phyloP scores from a whole-genome alignment of 2,888 invertebrate genomes.

The Lottia scabra region DNA sequence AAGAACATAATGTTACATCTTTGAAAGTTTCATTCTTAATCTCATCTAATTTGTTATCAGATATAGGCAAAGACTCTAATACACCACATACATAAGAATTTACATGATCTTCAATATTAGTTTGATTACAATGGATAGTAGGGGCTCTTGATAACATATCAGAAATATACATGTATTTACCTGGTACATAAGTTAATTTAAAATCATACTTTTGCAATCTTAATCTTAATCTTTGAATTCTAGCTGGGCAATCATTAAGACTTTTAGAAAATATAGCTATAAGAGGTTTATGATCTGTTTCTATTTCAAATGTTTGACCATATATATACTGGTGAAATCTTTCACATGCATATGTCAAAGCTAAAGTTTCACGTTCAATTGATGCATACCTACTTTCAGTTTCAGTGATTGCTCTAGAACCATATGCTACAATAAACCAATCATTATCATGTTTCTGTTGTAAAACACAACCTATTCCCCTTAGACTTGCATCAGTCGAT shows the following conservation, averaged over 20 bases:
- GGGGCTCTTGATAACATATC: slow-evolving; percentile 10
- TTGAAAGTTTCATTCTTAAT: slow-evolving; percentile 10
- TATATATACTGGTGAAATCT: slow-evolving; percentile 24
- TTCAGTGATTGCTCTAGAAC: slow-evolving; percentile 20
- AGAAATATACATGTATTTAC: slow-evolving; percentile 14
- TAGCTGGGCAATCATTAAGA: slow-evolving; percentile 8
- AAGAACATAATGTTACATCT: slow-evolving; percentile 6
- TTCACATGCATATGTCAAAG: slow-evolving; percentile 23
- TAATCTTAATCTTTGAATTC: slow-evolving; percentile 14
- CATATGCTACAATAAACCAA: slow-evolving; percentile 22
- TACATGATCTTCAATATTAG: slow-evolving; percentile 6
- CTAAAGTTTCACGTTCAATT: slow-evolving; percentile 22
- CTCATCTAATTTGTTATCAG: slow-evolving; percentile 11
- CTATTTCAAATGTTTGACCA: slow-evolving; percentile 19
- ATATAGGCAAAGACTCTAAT: background rate
- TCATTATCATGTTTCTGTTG: slow-evolving; percentile 18
- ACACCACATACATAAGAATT: slow-evolving; percentile 7
- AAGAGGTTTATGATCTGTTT: slow-evolving; percentile 25
- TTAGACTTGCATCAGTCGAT: slow-evolving; percentile 12
- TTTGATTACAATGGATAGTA: background rate
- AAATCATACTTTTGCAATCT: slow-evolving; percentile 16
- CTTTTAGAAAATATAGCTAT: slow-evolving; percentile 14
- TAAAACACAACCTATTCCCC: slow-evolving; percentile 21
- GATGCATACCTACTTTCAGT: slow-evolving; percentile 21
- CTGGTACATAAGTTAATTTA: slow-evolving; percentile 7